Percentiles rank a stretch among this genome's conserved stretches.
phyloP scores from a whole-genome alignment of 2,113 vertebrate species.

The Melanostigma gelatinosum region DNA sequence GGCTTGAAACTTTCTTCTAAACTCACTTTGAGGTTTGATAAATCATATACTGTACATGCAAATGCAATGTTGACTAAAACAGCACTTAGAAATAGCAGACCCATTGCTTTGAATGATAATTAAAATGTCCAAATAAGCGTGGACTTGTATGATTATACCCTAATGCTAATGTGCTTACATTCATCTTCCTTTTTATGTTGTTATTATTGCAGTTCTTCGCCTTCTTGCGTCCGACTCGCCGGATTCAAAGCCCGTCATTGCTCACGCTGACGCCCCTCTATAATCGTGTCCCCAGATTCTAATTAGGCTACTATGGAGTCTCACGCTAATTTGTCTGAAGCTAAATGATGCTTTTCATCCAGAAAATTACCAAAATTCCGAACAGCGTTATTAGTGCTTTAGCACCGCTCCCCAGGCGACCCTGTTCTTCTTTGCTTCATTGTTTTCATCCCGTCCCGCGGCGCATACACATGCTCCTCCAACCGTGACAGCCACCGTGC shows the following conservation, averaged over 20 bases:
- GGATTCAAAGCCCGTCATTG: conserved; percentile 56
- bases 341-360: conserved; percentile 76
- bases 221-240: conserved; percentile 24
- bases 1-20: conserved; percentile 2
- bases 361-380: conserved; percentile 74
- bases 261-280: conserved; percentile 47
- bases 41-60: conserved; percentile 16
- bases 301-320: conserved; percentile 63
- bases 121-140: conserved; percentile 35
- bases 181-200: conserved; percentile 49
- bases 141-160: conserved; percentile 32
- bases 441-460: conserved; percentile 43
- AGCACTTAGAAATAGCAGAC: conserved; percentile 27
- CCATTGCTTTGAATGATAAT: conserved; percentile 49
- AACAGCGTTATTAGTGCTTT: conserved; percentile 59
- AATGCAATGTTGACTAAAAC: conserved; percentile 9
- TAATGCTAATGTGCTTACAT: conserved; percentile 53
- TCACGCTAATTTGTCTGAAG: conserved; percentile 60
- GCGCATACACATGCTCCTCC: conserved; percentile 17
- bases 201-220: conserved; percentile 46
- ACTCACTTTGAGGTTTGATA: background rate
- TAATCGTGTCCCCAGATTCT: conserved; percentile 65
- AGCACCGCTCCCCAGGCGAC: conserved; percentile 41
- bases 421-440: conserved; percentile 42
- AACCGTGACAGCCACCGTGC: conserved; percentile 42